Base-by-base conservation (phyloP, 2,113 vertebrate genomes). In the Myocastor coypus region DNA sequence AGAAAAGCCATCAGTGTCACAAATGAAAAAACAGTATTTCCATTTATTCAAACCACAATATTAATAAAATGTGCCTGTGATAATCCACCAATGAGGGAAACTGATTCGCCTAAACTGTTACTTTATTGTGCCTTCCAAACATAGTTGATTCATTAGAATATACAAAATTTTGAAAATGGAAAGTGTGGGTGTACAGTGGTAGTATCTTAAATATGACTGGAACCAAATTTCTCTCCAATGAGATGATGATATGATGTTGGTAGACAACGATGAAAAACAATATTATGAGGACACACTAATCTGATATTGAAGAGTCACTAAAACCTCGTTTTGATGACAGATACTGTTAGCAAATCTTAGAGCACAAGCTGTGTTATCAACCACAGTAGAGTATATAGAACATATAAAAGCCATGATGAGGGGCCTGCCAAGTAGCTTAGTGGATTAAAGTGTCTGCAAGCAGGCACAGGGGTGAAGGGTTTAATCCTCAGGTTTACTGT, bases 1-100 rank as follows among this genome's bases (percentile, higher is more conserved):
- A 95, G 4, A n/a, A 96, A 81, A 46, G 32, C 5, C 32, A 89
- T 87, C 22, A 50, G 14, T 37, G 89, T 68, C 69, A 64, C 37
- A 96, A 97, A 93, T 26, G 30, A 83, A 95, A 96, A 32, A 91
- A 64, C n/a, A 87, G 20, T 59, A 93, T 94, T 89, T 96, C 50
- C 63, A 84, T 89, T 87, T 95, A 86, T 89, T 83, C 68, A 97
- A 92, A 75, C 3, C 40, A 83, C 30, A 61, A 55, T 57, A 68
- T 71, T 12, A 89, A 46, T 61, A 95, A 40, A 73, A 75, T 94
- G n/a, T 91, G 19, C 55, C 5, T 46, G 14, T 17, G 85, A 30
- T 32, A 92, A 9, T 71, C 40, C 42, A 89, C 16, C 50, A 88
- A 80, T 14, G 20, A 77, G 83, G 34, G 28, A 68, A 68, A 94